Conservation (phyloP, 2,888 invertebrate species). For the Drosophila flavopinicola region DNA sequence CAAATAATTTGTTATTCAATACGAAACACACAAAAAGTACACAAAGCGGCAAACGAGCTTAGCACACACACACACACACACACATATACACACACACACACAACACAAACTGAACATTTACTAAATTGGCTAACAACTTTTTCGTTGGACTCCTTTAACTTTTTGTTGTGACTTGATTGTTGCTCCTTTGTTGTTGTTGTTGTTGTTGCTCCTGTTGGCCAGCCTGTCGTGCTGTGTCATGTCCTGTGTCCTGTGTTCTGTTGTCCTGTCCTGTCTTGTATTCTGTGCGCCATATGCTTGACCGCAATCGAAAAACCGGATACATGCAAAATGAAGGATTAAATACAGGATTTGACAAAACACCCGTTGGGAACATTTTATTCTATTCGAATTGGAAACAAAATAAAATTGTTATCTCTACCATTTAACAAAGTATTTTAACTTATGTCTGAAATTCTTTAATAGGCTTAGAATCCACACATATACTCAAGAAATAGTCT, state of each 20-base stretch:
- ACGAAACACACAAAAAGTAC: conserved; percentile 71
- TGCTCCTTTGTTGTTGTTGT: conserved; percentile 14
- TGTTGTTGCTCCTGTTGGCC: conserved; percentile 36
- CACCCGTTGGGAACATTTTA: neutral
- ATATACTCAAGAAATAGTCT: no score
- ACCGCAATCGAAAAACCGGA: conserved; percentile 39
- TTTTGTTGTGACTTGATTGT: conserved; percentile 36
- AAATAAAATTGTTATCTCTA: no score
- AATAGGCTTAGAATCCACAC: no score
- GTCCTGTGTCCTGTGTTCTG: neutral
- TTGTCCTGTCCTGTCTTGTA: conserved; percentile 11
- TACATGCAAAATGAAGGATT: conserved; percentile 21
- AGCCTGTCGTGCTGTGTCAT: conserved; percentile 36
- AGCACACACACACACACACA: conserved; percentile 21
- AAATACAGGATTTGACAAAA: conserved; percentile 18
- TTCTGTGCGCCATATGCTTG: conserved; percentile 59
- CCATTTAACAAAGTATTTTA: no score
- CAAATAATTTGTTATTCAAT: conserved; percentile 78
- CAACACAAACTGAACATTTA: conserved; percentile 58
- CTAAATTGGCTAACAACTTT: conserved; percentile 76
- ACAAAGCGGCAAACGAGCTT: conserved; percentile 72
- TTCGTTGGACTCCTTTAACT: conserved; percentile 47
- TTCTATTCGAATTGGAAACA: neutral
- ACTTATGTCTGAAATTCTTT: no score
- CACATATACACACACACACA: conserved; percentile 5